Evolutionary conservation across 2,113 vertebrate genomes (phyloP).

Genomic region (Chascanopsetta lugubris): DNA sequence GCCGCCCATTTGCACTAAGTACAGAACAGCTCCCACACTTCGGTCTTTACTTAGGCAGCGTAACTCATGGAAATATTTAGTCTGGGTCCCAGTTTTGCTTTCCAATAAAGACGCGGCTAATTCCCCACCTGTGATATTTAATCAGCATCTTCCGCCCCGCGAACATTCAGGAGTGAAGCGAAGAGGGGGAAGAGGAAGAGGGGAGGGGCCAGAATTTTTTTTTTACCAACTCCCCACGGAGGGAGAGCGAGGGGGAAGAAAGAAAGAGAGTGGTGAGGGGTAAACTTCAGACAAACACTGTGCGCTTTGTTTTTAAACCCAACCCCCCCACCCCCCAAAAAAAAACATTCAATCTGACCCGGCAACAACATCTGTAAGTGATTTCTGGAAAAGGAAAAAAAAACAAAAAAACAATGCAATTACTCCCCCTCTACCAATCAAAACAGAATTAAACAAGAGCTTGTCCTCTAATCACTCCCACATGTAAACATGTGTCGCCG

Average conservation of each 20-base stretch:
- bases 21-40: slow-evolving; percentile 57
- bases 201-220: slow-evolving; percentile 40
- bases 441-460: slow-evolving; percentile 79
- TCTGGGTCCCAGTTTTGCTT: slow-evolving; percentile 66
- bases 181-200: not conserved
- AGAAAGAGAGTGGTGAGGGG: slow-evolving; percentile 70
- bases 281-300: slow-evolving; percentile 77
- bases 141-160: slow-evolving; percentile 60
- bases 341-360: slow-evolving; percentile 72
- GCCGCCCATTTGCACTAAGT: slow-evolving; percentile 67
- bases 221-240: slow-evolving; percentile 71
- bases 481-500: slow-evolving; percentile 64
- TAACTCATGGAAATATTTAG: slow-evolving; percentile 75
- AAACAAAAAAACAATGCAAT: slow-evolving; percentile 69
- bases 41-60: slow-evolving; percentile 55
- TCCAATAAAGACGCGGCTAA: slow-evolving; percentile 63
- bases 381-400: slow-evolving; percentile 52
- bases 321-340: too few relatives aligned
- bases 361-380: slow-evolving; percentile 81
- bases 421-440: slow-evolving; percentile 77
- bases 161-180: slow-evolving; percentile 49
- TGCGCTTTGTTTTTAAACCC: slow-evolving; percentile 72
- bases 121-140: slow-evolving; percentile 67
- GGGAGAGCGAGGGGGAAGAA: slow-evolving; percentile 60
- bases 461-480: slow-evolving; percentile 78